Conservation (phyloP, 2,797 vertebrate species). For the Enteromius thamalakanensis region DNA sequence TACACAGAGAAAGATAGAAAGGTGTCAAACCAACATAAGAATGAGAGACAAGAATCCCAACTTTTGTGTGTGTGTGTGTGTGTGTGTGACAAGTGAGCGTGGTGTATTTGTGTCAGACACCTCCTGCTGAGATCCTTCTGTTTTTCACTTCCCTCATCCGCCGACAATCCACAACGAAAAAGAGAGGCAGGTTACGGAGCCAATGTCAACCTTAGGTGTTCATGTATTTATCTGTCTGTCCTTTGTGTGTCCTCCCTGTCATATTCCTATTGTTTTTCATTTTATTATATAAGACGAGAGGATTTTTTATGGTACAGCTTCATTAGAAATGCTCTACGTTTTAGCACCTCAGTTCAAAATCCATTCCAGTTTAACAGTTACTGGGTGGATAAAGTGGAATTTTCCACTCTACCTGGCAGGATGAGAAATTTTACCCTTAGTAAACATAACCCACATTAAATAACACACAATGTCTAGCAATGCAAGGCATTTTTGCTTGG, state of each 20-base stretch:
- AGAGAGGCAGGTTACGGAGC: not conserved
- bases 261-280: not conserved
- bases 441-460: slow-evolving; percentile 30
- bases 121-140: slow-evolving; percentile 62
- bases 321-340: not conserved
- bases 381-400: slow-evolving; percentile 16
- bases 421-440: not conserved
- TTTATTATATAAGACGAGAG: not conserved
- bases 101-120: slow-evolving; percentile 64
- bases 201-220: slow-evolving; percentile 20
- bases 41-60: slow-evolving; percentile 11
- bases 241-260: not conserved
- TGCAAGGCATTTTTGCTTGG: not conserved
- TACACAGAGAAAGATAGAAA: not conserved
- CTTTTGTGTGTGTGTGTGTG: not conserved
- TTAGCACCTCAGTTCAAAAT: not conserved
- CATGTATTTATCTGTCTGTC: not conserved
- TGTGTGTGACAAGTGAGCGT: slow-evolving; percentile 22
- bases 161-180: slow-evolving; percentile 25
- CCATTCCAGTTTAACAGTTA: not conserved
- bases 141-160: slow-evolving; percentile 56
- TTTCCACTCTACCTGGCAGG: slow-evolving; percentile 23
- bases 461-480: not conserved
- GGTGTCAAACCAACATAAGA: slow-evolving; percentile 7
- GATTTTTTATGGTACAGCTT: slow-evolving; percentile 7